These are phyloP conservation scores for Notiomystis cincta DNA, from an alignment of 2,113 vertebrate genomes.

Conservation along the genomic window DNA sequence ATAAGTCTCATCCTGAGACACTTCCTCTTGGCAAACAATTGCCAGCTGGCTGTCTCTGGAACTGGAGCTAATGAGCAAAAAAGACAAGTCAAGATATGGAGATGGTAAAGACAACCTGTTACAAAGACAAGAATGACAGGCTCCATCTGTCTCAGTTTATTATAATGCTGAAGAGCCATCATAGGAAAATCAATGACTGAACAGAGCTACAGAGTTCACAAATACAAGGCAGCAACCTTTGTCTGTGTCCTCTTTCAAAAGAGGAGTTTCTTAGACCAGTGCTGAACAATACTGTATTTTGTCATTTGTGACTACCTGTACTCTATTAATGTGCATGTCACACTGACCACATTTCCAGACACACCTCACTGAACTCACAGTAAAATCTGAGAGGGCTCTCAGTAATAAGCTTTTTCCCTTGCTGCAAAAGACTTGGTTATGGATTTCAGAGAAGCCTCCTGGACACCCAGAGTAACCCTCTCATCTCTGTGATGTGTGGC, in stretches of 20 bases:
- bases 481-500: not conserved
- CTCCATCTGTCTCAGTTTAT: constrained; percentile 38
- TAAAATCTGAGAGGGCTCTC: not conserved
- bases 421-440: not conserved
- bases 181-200: constrained; percentile 1
- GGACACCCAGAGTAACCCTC: not conserved
- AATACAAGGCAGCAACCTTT: not conserved
- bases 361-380: not conserved
- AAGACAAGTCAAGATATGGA: constrained; percentile 12
- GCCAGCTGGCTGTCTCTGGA: constrained; percentile 89
- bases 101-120: constrained; percentile 35
- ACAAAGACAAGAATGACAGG: constrained; percentile 35
- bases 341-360: not conserved
- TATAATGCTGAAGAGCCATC: not conserved
- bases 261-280: not conserved
- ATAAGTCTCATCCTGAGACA: constrained; percentile 82
- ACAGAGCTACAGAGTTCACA: not conserved
- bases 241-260: not conserved
- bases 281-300: not conserved
- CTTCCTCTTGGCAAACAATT: constrained; percentile 85
- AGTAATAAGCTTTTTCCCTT: not conserved
- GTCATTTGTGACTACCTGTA: not conserved
- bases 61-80: constrained; percentile 80
- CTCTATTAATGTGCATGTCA: not conserved
- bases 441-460: not conserved